Base-by-base conservation (phyloP, 2,797 vertebrate species). In the Synanceia verrucosa region DNA sequence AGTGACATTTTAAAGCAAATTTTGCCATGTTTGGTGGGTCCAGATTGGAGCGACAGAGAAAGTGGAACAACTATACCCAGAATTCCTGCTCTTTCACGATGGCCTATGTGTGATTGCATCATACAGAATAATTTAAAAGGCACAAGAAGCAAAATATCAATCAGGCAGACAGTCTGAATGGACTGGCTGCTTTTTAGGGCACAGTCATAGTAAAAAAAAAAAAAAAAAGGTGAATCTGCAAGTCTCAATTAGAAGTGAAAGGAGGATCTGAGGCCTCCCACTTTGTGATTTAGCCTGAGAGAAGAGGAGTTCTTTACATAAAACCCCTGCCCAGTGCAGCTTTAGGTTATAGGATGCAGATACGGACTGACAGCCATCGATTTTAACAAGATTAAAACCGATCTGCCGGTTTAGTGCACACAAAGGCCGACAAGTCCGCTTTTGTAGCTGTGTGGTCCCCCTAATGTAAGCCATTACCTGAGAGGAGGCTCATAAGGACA, bases 351-450 rank as follows among this genome's bases (percentile, higher is more conserved):
- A 37, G 62, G 88, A 87, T 44, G 73, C 77, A 87, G 85, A 88
- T 86, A 60, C 5, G 13, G 61, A 65, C 76, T 47, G 89, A 83
- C 85, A 84, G 82, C 73, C 82, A n/a, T 90, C 81, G 67, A 87
- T 90, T 86, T 65, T 84, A 90, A 91, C 85, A 33, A 80, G 87
- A 87, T 91, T 87, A 89, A 63, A 83, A 91, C 60, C 73, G 83
- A 89, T 80, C 74, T 21, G 82, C 31, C 2, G 46, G 19, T 78
- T 73, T 70, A 60, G 67, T 37, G 70, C 36, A 8, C 65, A 71
- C 75, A 83, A 74, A 76, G 64, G 73, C 76, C 71, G 7, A 44
- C 18, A 9, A 73, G 74, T 67, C 74, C 2, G 44, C 80, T 76
- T 83, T 78, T 79, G 84, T 83, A 63, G 78, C 78, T 89, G 89